Conservation (phyloP, 2,797 vertebrate species). For the Amblyraja radiata region DNA sequence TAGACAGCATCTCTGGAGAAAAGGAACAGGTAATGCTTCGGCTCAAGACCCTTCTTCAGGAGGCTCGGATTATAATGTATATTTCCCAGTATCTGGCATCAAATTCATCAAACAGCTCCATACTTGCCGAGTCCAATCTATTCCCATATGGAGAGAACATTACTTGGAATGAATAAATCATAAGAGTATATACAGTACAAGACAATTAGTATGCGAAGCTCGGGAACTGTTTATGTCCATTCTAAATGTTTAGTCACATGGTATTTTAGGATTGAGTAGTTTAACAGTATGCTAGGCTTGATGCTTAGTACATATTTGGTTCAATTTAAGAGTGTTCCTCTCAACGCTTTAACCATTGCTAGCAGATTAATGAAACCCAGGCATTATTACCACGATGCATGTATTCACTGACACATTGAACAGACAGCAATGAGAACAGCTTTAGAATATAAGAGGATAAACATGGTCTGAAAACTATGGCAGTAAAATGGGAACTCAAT, state of each 20-base stretch:
- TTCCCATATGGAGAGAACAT: background rate
- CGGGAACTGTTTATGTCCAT: background rate
- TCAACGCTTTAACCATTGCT: background rate
- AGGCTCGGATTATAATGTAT: background rate
- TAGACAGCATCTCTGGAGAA: no score
- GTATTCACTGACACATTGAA: background rate
- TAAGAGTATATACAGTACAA: background rate
- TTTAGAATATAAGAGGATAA: no score
- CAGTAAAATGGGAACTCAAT: no score
- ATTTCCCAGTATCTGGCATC: slow-evolving; percentile 12
- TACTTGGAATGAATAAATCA: background rate
- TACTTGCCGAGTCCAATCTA: background rate
- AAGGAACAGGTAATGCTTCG: no score
- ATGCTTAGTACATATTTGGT: background rate
- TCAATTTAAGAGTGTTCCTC: background rate
- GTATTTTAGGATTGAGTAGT: background rate
- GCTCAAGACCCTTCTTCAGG: background rate
- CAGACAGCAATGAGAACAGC: no score
- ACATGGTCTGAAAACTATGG: no score
- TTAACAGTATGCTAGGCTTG: background rate
- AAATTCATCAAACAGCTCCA: background rate
- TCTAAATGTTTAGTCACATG: background rate
- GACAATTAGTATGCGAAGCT: background rate
- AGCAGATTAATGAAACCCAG: background rate
- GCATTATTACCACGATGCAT: background rate